phyloP scores from a whole-genome alignment of 2,113 vertebrate genomes.

The Alethe diademata region DNA sequence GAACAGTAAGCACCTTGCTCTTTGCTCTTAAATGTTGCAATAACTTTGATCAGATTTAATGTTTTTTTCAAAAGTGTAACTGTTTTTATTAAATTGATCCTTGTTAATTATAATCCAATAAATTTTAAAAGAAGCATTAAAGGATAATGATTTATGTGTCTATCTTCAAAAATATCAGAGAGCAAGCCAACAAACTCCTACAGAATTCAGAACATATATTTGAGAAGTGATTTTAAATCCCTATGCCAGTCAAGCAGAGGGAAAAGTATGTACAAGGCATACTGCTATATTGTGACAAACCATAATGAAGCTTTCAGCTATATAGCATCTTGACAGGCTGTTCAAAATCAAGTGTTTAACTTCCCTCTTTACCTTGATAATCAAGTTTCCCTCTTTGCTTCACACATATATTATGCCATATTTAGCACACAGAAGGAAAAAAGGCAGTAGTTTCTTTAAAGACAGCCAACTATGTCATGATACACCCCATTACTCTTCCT shows the following conservation, averaged over 20 bases:
- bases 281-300: conserved; percentile 33
- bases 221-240: conserved; percentile 20
- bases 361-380: conserved; percentile 16
- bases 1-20: conserved; percentile 36
- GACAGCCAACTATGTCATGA: not conserved
- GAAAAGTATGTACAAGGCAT: not conserved
- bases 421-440: not conserved
- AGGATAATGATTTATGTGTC: not conserved
- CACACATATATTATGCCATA: not conserved
- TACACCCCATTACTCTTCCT: not conserved
- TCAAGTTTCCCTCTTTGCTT: not conserved
- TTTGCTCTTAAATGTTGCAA: conserved; percentile 25
- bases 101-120: conserved; percentile 48
- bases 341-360: conserved; percentile 34
- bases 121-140: conserved; percentile 17
- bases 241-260: not conserved
- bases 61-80: conserved; percentile 5
- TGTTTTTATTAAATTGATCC: conserved; percentile 9
- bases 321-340: not conserved
- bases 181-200: not conserved
- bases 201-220: conserved; percentile 8
- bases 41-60: conserved; percentile 36
- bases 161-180: not conserved
- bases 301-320: conserved; percentile 20
- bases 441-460: not conserved